These are phyloP conservation scores for Melipona quadrifasciata DNA, from an alignment of 1,140 invertebrate genomes.

Conservation along the genomic window DNA sequence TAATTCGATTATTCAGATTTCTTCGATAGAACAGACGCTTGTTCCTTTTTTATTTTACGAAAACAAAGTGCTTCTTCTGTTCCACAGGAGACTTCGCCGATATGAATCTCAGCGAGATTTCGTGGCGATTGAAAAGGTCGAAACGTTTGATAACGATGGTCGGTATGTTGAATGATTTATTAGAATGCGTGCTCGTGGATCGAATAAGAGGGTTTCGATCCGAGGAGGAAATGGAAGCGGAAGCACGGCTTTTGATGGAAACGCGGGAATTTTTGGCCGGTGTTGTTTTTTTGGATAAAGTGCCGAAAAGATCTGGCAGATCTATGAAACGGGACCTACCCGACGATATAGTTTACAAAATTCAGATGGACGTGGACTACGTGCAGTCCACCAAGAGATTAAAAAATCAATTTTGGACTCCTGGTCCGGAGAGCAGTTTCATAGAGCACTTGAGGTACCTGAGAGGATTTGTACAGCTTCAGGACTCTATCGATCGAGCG, in stretches of 20 bases:
- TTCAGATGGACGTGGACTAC: constrained; percentile 87
- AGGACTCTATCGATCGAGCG: constrained; percentile 85
- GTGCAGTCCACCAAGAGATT: constrained; percentile 84
- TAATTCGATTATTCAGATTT: background rate
- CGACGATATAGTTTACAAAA: constrained; percentile 83
- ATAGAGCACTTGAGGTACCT: constrained; percentile 86
- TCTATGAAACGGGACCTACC: constrained; percentile 68
- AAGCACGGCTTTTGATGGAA: constrained; percentile 82
- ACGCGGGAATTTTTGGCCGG: constrained; percentile 83
- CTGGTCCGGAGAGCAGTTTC: constrained; percentile 85
- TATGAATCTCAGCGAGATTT: constrained; percentile 72
- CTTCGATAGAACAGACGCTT: background rate
- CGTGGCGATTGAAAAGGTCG: constrained; percentile 73
- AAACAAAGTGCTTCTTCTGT: background rate
- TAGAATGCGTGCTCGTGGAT: constrained; percentile 84
- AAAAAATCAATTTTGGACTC: constrained; percentile 85
- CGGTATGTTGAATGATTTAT: constrained; percentile 79
- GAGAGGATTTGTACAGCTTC: constrained; percentile 86
- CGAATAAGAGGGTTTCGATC: constrained; percentile 81
- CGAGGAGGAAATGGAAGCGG: constrained; percentile 81
- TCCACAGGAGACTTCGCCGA: constrained; percentile 66
- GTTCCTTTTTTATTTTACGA: background rate
- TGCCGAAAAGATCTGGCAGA: constrained; percentile 62
- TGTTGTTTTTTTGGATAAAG: constrained; percentile 79
- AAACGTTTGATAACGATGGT: constrained; percentile 73